A percentile compares a stretch with the other conserved stretches of the same genome.
phyloP scores from a whole-genome alignment of 2,888 invertebrate genomes.

The Ceramica pisi region DNA sequence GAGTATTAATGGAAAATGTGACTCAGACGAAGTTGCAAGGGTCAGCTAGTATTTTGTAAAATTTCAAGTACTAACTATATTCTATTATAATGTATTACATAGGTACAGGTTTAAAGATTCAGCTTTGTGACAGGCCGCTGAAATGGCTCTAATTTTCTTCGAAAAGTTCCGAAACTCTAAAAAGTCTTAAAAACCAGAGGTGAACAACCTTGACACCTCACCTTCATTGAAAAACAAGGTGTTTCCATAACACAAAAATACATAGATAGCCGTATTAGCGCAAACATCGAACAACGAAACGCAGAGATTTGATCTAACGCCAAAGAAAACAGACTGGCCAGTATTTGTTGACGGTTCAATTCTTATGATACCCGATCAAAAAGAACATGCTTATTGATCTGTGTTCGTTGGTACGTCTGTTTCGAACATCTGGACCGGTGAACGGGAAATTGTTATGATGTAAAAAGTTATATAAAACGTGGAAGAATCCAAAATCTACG shows the following conservation, averaged over 20 bases:
- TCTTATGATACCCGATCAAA: constrained; percentile 75
- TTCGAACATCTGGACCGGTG: constrained; percentile 56
- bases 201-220: constrained; percentile 11
- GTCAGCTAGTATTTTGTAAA: no score
- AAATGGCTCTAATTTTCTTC: no score
- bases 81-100: no score
- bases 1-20: no score
- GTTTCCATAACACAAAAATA: constrained; percentile 38
- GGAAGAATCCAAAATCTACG: neutral
- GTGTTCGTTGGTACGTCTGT: constrained; percentile 58
- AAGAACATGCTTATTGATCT: constrained; percentile 73
- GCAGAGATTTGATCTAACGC: constrained; percentile 73
- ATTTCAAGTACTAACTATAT: no score
- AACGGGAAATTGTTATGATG: constrained; percentile 2
- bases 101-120: no score
- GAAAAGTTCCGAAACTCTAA: no score
- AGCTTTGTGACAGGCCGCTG: no score
- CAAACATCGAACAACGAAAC: constrained; percentile 50
- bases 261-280: constrained; percentile 27
- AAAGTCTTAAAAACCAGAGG: neutral
- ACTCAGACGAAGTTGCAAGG: no score
- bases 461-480: neutral
- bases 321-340: constrained; percentile 75
- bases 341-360: constrained; percentile 73
- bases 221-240: constrained; percentile 3